phyloP scores from a whole-genome alignment of 2,113 vertebrate species.

The Cavia aperea region DNA sequence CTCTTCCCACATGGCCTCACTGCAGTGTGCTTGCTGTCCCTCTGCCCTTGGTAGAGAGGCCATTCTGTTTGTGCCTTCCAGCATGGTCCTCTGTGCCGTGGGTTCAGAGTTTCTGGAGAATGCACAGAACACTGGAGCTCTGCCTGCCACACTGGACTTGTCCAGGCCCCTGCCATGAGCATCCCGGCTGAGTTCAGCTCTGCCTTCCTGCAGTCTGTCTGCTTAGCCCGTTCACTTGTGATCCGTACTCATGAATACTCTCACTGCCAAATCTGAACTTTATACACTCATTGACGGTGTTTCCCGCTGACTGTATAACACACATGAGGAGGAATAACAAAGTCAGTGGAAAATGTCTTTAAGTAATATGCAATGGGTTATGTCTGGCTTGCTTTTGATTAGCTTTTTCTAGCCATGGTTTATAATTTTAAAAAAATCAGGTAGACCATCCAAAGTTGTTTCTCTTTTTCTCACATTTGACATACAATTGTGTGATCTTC shows the following conservation, averaged over 20 bases:
- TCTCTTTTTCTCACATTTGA: background rate
- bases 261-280: background rate
- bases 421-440: constrained; percentile 26
- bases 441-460: background rate
- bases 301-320: background rate
- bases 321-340: background rate
- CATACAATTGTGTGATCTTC: background rate
- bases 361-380: constrained; percentile 1
- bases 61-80: background rate
- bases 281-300: background rate
- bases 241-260: background rate
- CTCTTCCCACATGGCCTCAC: background rate
- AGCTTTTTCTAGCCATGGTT: background rate
- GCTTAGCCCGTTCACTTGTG: background rate
- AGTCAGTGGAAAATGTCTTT: background rate
- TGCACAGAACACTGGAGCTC: background rate
- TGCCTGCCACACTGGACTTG: background rate
- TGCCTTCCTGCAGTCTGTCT: background rate
- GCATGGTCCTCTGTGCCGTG: background rate
- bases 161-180: background rate
- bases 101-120: background rate
- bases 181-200: background rate
- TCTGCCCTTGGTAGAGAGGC: background rate
- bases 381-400: background rate
- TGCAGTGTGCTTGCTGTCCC: background rate